These are phyloP conservation scores for Pterocles orientalis DNA, from an alignment of 2,113 vertebrate species.

Conservation along the genomic window DNA sequence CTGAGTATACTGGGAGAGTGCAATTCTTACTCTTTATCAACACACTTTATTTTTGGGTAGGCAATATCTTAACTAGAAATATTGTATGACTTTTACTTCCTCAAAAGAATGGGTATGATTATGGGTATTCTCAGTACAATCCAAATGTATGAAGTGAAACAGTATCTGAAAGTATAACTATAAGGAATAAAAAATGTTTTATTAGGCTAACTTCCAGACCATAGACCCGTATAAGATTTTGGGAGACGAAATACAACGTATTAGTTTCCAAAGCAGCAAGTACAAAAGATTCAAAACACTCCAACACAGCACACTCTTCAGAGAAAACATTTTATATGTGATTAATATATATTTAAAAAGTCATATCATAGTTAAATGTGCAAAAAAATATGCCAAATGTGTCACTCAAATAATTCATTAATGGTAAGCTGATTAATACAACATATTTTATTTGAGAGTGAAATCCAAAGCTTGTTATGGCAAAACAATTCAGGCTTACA, in stretches of 20 bases:
- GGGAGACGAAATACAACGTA: not conserved
- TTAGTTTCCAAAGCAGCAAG: not conserved
- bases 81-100: not conserved
- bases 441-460: slow-evolving; percentile 5
- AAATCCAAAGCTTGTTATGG: slow-evolving; percentile 36
- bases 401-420: slow-evolving; percentile 14
- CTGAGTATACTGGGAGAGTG: not conserved
- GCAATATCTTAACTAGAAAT: not conserved
- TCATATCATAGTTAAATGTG: not conserved
- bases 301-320: not conserved
- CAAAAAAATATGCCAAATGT: slow-evolving; percentile 1
- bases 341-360: not conserved
- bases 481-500: slow-evolving; percentile 28
- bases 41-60: not conserved
- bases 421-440: slow-evolving; percentile 4
- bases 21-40: not conserved
- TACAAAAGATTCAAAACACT: not conserved
- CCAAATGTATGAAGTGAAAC: not conserved
- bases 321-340: not conserved
- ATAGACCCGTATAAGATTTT: not conserved
- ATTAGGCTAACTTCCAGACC: not conserved
- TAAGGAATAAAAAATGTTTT: not conserved
- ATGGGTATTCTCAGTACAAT: not conserved
- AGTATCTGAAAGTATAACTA: not conserved
- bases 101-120: not conserved